Conservation (phyloP, 1,140 invertebrate species). For the Eupristina koningsbergeri region DNA sequence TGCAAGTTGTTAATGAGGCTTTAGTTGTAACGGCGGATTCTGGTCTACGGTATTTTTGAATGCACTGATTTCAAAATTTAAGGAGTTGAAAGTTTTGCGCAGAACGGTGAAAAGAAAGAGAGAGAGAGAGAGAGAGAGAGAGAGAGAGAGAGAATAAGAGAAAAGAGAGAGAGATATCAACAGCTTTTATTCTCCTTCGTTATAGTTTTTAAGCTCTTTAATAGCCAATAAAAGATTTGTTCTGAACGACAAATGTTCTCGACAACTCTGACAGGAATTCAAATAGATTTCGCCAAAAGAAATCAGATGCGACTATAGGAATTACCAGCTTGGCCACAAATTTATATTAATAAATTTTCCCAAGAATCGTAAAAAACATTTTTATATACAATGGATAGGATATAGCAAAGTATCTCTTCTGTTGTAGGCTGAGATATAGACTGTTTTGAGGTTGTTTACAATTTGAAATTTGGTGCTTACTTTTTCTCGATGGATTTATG, state of each 20-base stretch:
- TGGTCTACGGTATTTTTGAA: background rate
- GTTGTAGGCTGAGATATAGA: background rate
- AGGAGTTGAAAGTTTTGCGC: constrained; percentile 27
- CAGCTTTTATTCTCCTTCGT: constrained; percentile 5
- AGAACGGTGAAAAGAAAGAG: too few relatives aligned
- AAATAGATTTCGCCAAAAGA: background rate
- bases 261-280: background rate
- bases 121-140: too few relatives aligned
- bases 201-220: background rate
- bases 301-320: background rate
- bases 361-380: background rate
- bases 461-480: background rate
- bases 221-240: constrained; percentile 4
- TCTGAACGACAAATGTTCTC: background rate
- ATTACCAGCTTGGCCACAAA: background rate
- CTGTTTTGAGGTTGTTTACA: background rate
- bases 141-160: too few relatives aligned
- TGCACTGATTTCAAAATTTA: constrained; percentile 16
- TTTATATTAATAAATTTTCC: background rate
- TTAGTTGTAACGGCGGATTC: constrained; percentile 12
- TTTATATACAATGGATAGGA: constrained; percentile 9
- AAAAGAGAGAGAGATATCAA: constrained; percentile 5
- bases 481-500: constrained; percentile 5
- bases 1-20: background rate
- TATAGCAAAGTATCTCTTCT: background rate